Evolutionary conservation across 2,888 invertebrate species (phyloP).

Genomic region (Patella pellucida): DNA sequence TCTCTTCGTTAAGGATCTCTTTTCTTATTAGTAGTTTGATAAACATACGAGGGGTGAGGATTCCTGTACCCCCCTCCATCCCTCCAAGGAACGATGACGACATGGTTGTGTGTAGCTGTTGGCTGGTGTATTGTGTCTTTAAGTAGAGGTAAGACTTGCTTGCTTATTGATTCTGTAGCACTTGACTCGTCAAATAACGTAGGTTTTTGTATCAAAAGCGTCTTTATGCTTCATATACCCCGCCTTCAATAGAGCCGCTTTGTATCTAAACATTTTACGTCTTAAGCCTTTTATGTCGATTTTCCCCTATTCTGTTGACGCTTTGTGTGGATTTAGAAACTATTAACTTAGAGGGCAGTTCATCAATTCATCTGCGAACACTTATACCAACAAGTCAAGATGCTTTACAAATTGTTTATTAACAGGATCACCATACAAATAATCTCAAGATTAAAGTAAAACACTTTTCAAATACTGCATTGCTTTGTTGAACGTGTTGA

Average conservation of each 20-base stretch:
- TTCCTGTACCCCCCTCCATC: neutral
- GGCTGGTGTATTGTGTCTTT: neutral
- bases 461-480: too few species aligned
- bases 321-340: neutral
- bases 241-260: constrained; percentile 1
- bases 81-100: neutral
- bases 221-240: constrained; percentile 1
- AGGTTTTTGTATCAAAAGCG: neutral
- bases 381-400: too few species aligned
- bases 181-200: constrained; percentile 1
- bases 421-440: too few species aligned
- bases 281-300: neutral
- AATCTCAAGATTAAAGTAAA: too few species aligned
- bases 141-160: neutral
- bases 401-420: too few species aligned
- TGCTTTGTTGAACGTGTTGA: too few species aligned
- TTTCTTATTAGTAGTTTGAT: too few species aligned
- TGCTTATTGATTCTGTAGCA: neutral
- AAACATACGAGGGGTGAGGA: constrained; percentile 1
- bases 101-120: neutral
- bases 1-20: too few species aligned
- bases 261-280: constrained; percentile 9
- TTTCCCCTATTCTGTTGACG: neutral
- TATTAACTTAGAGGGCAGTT: neutral
- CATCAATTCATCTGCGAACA: neutral